Percentiles rank a stretch among this genome's conserved stretches.
Evolutionary conservation across 2,888 invertebrate species (phyloP).

Genomic region (Imbricaverruca yamaguchii): DNA sequence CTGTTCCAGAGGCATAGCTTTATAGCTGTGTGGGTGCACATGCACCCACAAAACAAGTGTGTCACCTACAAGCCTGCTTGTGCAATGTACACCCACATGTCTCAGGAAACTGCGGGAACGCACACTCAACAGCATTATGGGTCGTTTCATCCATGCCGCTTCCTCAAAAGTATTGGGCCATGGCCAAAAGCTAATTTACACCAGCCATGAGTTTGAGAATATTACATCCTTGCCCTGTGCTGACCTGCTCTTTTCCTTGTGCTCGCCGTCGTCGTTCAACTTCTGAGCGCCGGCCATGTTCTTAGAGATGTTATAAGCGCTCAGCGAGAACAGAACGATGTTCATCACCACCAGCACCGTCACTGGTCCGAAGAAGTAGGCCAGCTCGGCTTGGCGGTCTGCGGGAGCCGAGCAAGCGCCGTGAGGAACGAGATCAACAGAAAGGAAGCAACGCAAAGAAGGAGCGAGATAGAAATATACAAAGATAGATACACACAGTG

Average conservation of each 20-base stretch:
- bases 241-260: slow-evolving; percentile 20
- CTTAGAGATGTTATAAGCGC: background rate
- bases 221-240: background rate
- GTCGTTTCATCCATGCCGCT: too few relatives aligned
- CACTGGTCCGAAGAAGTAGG: slow-evolving; percentile 15
- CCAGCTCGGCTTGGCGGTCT: slow-evolving; percentile 5
- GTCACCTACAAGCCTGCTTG: too few relatives aligned
- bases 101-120: background rate
- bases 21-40: too few relatives aligned
- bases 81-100: background rate
- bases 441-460: too few relatives aligned
- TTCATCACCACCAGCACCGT: background rate
- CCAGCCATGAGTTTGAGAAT: too few relatives aligned
- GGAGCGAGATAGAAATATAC: too few relatives aligned
- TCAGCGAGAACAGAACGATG: background rate
- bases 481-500: too few relatives aligned
- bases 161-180: too few relatives aligned
- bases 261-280: slow-evolving; percentile 10
- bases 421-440: too few relatives aligned
- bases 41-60: too few relatives aligned
- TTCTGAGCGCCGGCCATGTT: slow-evolving; percentile 6
- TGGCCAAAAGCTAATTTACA: too few relatives aligned
- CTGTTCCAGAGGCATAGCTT: too few relatives aligned
- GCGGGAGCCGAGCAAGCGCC: background rate
- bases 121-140: background rate